These are phyloP conservation scores for Dicerorhinus sumatrensis DNA, from an alignment of 2,113 vertebrate species.

Conservation along the genomic window DNA sequence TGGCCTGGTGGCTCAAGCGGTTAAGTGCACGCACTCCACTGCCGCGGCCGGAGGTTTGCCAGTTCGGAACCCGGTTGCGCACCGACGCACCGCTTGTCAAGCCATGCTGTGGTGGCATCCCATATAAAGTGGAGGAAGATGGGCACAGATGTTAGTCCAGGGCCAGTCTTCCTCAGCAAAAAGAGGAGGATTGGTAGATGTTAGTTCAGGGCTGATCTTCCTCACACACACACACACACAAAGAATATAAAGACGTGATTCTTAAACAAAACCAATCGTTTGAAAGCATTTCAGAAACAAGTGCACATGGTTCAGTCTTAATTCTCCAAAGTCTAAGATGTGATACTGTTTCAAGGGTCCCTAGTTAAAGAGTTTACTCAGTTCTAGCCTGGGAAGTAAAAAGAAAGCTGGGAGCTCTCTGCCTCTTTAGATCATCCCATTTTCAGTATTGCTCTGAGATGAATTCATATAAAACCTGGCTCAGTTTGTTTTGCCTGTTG, in stretches of 20 bases:
- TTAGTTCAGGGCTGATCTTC: too few relatives aligned
- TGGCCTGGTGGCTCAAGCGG: too few relatives aligned
- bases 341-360: neutral
- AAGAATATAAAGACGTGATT: neutral
- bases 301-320: neutral
- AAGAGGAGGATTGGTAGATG: too few relatives aligned
- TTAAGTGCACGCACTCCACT: too few relatives aligned
- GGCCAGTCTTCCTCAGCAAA: too few relatives aligned
- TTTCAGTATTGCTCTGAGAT: conserved; percentile 8
- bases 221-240: too few relatives aligned
- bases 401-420: neutral
- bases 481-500: neutral
- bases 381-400: neutral
- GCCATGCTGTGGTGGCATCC: too few relatives aligned
- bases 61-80: too few relatives aligned
- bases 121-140: too few relatives aligned
- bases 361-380: neutral
- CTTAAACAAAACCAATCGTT: neutral
- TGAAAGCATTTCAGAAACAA: conserved; percentile 9
- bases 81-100: too few relatives aligned
- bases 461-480: neutral
- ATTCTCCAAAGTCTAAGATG: neutral
- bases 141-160: too few relatives aligned
- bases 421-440: neutral
- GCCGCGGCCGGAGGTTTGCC: too few relatives aligned